Evolutionary conservation across 2,113 vertebrate genomes (phyloP).

Genomic region (Ptyas mucosa): DNA sequence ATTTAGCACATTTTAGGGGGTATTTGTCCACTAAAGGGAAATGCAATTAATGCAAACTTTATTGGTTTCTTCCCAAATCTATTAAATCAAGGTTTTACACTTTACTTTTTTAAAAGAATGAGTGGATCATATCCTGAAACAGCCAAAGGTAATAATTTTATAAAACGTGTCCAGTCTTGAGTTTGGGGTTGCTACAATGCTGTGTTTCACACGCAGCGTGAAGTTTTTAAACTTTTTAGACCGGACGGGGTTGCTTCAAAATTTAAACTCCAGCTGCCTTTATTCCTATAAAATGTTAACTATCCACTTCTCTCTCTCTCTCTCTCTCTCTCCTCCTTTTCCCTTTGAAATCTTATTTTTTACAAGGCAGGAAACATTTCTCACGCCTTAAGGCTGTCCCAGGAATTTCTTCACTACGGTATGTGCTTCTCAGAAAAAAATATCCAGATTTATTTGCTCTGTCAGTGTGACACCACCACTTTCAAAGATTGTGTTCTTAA

Average conservation of each 20-base stretch:
- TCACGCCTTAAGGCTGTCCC: constrained; percentile 82
- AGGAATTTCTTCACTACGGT: constrained; percentile 87
- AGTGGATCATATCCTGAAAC: not conserved
- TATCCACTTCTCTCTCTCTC: not conserved
- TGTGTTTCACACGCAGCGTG: not conserved
- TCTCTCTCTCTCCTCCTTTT: not conserved
- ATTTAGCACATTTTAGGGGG: not conserved
- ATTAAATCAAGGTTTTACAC: not conserved
- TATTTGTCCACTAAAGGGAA: not conserved
- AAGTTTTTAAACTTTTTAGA: not conserved
- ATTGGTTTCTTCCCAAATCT: not conserved
- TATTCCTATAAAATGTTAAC: not conserved
- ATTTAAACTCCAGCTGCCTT: not conserved
- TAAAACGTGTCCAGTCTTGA: not conserved
- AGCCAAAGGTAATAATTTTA: not conserved
- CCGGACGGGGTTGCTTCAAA: not conserved
- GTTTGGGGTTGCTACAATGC: not conserved
- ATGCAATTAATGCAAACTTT: not conserved
- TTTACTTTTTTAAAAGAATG: not conserved
- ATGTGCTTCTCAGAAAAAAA: constrained; percentile 35
- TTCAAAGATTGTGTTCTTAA: not conserved
- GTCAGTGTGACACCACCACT: not conserved
- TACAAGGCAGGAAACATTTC: constrained; percentile 87
- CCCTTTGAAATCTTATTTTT: not conserved
- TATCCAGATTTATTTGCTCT: not conserved